Conservation (phyloP, 2,888 invertebrate species). For the Phragmatobia fuliginosa region DNA sequence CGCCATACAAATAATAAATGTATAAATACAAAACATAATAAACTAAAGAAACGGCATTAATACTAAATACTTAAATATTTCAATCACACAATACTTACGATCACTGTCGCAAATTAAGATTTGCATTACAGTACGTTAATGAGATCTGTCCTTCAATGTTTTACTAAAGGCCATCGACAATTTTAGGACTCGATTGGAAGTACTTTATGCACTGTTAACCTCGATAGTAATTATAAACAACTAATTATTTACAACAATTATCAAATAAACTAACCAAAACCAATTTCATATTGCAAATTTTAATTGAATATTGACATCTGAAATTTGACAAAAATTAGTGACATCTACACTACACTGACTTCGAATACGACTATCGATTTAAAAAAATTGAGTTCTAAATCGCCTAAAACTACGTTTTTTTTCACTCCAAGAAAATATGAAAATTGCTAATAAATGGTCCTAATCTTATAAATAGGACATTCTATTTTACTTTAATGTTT, state of each 20-base stretch:
- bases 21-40: not conserved
- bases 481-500: not conserved
- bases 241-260: not conserved
- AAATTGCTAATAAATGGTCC: too few species aligned
- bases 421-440: not conserved
- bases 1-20: not conserved
- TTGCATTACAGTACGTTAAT: constrained; percentile 19
- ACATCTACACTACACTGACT: not conserved
- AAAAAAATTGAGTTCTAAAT: too few species aligned
- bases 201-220: not conserved
- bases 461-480: not conserved
- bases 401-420: not conserved
- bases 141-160: not conserved
- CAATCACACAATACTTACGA: constrained; percentile 32
- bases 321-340: not conserved
- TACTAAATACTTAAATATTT: constrained; percentile 14
- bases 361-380: too few species aligned
- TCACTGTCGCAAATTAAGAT: constrained; percentile 17
- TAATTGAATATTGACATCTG: not conserved
- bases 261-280: not conserved
- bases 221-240: not conserved
- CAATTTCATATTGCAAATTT: not conserved
- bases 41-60: constrained; percentile 21
- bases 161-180: not conserved
- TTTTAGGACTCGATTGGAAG: not conserved